phyloP scores from a whole-genome alignment of 2,797 vertebrate genomes.

The Peromyscus eremicus region DNA sequence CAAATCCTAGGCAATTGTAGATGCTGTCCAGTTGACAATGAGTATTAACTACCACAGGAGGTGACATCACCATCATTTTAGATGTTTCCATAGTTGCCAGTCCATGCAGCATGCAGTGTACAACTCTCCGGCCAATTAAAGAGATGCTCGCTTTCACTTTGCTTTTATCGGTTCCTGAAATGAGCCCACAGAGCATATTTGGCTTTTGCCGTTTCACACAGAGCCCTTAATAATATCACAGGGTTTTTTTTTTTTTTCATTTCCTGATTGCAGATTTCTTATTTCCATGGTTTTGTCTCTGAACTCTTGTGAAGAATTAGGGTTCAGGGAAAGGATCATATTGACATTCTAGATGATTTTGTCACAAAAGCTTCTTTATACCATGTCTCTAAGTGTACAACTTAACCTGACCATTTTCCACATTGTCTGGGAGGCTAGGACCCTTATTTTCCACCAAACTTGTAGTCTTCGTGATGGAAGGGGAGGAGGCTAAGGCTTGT shows the following conservation, averaged over 20 bases:
- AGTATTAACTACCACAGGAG: not conserved
- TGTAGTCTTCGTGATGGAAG: not conserved
- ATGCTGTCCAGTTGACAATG: not conserved
- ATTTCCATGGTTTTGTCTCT: not conserved
- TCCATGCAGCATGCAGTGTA: too few species aligned
- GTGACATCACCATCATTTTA: not conserved
- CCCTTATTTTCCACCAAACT: not conserved
- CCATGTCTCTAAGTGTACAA: not conserved
- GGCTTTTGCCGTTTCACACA: not conserved
- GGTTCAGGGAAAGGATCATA: not conserved
- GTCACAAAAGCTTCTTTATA: not conserved
- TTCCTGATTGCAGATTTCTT: not conserved
- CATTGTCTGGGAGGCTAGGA: not conserved
- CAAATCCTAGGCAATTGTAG: not conserved
- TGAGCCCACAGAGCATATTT: not conserved
- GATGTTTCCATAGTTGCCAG: not conserved
- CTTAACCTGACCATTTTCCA: not conserved
- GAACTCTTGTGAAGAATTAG: not conserved
- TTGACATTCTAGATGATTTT: not conserved
- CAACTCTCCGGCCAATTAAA: not conserved
- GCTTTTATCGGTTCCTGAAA: not conserved
- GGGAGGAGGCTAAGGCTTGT: not conserved
- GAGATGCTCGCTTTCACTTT: not conserved
- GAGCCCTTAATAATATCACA: not conserved
- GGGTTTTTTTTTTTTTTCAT: not conserved